Evolutionary conservation across 1,140 invertebrate species (phyloP).

Genomic region (Cydia splendana): DNA sequence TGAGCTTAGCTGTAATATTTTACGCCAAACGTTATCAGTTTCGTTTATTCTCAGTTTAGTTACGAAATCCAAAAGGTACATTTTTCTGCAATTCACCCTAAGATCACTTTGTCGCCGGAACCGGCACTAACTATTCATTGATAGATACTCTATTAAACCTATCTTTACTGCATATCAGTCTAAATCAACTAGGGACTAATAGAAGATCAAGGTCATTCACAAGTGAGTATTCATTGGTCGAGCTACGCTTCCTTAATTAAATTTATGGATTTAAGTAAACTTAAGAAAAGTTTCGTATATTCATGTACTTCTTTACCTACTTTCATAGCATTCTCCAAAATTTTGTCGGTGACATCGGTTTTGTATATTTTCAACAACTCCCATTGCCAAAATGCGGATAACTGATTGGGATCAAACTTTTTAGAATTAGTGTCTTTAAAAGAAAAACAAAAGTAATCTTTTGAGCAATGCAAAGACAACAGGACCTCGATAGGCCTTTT

Average conservation of each 20-base stretch:
- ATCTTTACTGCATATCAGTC: not conserved
- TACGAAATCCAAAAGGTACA: too few species aligned
- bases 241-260: constrained; percentile 36
- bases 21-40: too few species aligned
- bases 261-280: constrained; percentile 54
- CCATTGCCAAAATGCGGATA: constrained; percentile 71
- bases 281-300: constrained; percentile 50
- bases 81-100: too few species aligned
- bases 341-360: constrained; percentile 50
- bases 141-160: not conserved
- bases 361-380: constrained; percentile 62
- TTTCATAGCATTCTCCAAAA: constrained; percentile 54
- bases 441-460: constrained; percentile 55
- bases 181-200: not conserved
- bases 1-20: too few species aligned
- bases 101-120: not conserved
- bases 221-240: not conserved
- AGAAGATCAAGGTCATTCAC: not conserved
- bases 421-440: constrained; percentile 48
- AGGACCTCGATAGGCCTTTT: constrained; percentile 48
- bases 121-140: not conserved
- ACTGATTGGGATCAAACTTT: constrained; percentile 48
- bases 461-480: constrained; percentile 50
- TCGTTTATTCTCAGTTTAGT: too few species aligned
- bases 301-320: constrained; percentile 42